Percentiles rank a stretch among this genome's conserved stretches.
phyloP scores from a whole-genome alignment of 2,888 invertebrate species.

The Drosophila meridionalis region DNA sequence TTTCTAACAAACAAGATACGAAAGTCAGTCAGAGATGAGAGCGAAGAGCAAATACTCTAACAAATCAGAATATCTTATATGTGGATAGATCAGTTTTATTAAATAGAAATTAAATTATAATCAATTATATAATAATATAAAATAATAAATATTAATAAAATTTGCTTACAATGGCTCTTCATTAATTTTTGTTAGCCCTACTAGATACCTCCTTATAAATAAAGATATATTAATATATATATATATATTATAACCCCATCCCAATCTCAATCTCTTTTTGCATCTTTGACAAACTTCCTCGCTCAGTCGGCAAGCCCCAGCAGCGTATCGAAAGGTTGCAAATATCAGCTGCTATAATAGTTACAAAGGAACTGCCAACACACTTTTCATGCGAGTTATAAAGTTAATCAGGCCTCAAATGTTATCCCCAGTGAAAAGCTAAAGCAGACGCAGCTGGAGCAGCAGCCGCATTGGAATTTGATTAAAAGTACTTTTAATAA shows the following conservation, averaged over 20 bases:
- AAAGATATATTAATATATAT: too few species aligned
- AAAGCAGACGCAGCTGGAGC: conserved; percentile 18
- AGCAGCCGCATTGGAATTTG: conserved; percentile 51
- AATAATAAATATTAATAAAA: too few species aligned
- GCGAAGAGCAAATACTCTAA: conserved; percentile 33
- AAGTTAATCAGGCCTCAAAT: conserved; percentile 71
- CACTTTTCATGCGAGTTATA: conserved; percentile 48
- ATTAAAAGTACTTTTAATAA: conserved; percentile 79
- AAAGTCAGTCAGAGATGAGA: not conserved
- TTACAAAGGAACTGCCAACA: conserved; percentile 29
- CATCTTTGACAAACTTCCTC: too few species aligned
- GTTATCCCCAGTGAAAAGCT: conserved; percentile 47
- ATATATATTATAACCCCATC: too few species aligned
- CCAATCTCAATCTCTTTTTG: not conserved
- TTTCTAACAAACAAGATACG: conserved; percentile 50
- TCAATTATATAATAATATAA: too few species aligned
- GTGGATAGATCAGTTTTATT: too few species aligned
- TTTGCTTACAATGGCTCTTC: too few species aligned
- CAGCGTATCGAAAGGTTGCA: not conserved
- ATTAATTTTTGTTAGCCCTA: too few species aligned
- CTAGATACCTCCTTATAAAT: too few species aligned
- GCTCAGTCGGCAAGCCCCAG: not conserved
- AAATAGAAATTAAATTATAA: too few species aligned
- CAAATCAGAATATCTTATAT: not conserved
- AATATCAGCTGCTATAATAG: conserved; percentile 34